Percentiles rank a stretch among this genome's conserved stretches.
Conservation (phyloP, 1,140 invertebrate species). For the Argopecten irradians region DNA sequence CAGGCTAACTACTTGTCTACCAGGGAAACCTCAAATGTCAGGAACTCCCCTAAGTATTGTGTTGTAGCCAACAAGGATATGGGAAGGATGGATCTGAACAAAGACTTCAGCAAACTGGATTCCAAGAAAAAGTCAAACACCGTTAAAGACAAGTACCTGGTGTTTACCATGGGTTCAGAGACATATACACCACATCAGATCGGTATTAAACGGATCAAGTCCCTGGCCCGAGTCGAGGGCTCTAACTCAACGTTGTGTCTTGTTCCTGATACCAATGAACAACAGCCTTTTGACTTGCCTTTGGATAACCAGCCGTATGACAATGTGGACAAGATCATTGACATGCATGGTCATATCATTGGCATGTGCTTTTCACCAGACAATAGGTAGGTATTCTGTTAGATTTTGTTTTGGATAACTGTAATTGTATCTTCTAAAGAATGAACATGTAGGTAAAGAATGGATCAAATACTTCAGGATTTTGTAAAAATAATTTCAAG, state of each 20-base stretch:
- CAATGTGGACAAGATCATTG: constrained; percentile 88
- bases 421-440: not conserved
- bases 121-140: not conserved
- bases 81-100: not conserved
- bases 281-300: constrained; percentile 38
- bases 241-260: constrained; percentile 41
- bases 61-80: not conserved
- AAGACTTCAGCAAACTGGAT: not conserved
- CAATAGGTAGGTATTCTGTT: constrained; percentile 81
- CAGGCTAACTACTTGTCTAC: constrained; percentile 31
- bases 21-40: not conserved
- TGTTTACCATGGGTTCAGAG: constrained; percentile 90
- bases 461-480: not conserved
- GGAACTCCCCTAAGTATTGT: not conserved
- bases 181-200: constrained; percentile 93
- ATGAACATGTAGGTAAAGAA: not conserved
- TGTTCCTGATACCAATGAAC: constrained; percentile 62
- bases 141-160: constrained; percentile 85
- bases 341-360: constrained; percentile 92
- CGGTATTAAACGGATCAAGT: constrained; percentile 88
- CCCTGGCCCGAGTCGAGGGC: constrained; percentile 60
- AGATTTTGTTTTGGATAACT: too few species aligned
- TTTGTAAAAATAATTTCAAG: too few species aligned
- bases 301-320: constrained; percentile 76
- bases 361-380: constrained; percentile 93